Conservation (phyloP, 2,888 invertebrate species). For the Eupsilia transversa region DNA sequence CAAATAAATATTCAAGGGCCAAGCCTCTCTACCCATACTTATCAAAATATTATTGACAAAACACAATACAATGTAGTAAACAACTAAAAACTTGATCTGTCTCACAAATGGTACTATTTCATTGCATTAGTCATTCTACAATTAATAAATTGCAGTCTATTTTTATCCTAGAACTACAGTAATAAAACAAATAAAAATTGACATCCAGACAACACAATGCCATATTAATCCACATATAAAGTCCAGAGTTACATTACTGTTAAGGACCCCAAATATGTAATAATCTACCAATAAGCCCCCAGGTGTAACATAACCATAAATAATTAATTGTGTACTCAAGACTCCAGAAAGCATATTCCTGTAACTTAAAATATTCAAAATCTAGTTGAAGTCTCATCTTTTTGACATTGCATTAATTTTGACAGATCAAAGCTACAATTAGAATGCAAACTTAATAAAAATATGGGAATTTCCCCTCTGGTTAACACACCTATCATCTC, state of each 20-base stretch:
- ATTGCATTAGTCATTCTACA: slow-evolving; percentile 24
- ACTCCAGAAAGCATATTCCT: neutral
- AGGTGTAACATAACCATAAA: neutral
- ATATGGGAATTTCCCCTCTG: neutral
- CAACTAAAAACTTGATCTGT: slow-evolving; percentile 26
- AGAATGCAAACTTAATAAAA: neutral
- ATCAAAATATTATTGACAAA: slow-evolving; percentile 6
- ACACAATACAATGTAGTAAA: slow-evolving; percentile 12
- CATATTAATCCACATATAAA: neutral
- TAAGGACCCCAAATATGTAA: neutral
- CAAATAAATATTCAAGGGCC: neutral
- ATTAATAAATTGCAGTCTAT: slow-evolving; percentile 36
- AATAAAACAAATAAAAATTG: slow-evolving; percentile 17
- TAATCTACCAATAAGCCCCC: neutral
- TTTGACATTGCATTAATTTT: too few relatives aligned
- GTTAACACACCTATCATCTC: slow-evolving; percentile 37
- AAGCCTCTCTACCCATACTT: neutral
- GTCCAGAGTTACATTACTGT: neutral
- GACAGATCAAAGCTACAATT: neutral
- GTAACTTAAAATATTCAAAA: neutral
- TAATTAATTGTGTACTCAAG: neutral
- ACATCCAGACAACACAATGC: neutral
- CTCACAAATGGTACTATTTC: slow-evolving; percentile 7
- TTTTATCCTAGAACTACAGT: neutral
- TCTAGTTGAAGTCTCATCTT: too few relatives aligned